phyloP scores from a whole-genome alignment of 1,140 invertebrate genomes.

The Drosophila ogumai region DNA sequence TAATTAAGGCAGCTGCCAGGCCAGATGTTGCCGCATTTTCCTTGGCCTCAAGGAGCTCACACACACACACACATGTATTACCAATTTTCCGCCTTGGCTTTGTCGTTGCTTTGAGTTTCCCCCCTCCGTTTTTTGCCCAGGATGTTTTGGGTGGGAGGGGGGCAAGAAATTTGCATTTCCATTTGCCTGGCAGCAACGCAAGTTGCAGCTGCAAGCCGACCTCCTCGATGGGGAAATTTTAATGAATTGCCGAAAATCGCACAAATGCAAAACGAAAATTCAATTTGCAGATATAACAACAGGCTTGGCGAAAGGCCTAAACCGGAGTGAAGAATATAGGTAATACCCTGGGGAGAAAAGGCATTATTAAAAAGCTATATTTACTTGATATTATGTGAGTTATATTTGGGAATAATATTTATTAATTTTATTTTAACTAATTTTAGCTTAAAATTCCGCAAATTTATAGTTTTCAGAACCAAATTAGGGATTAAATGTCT shows the following conservation, averaged over 20 bases:
- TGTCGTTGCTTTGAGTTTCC: conserved; percentile 38
- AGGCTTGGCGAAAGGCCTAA: conserved; percentile 22
- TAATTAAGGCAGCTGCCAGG: conserved; percentile 50
- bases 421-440: too few species aligned
- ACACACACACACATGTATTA: conserved; percentile 21
- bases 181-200: conserved; percentile 50
- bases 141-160: not conserved
- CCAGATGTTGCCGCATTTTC: conserved; percentile 42
- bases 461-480: too few species aligned
- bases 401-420: too few species aligned
- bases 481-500: not conserved
- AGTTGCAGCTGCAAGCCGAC: conserved; percentile 35
- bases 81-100: conserved; percentile 49
- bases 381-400: not conserved
- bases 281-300: conserved; percentile 75
- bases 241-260: conserved; percentile 79
- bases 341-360: conserved; percentile 1
- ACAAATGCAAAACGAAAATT: conserved; percentile 72
- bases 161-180: conserved; percentile 63
- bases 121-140: not conserved
- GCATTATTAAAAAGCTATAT: not conserved
- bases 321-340: not conserved
- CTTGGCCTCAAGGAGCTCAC: conserved; percentile 7
- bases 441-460: too few species aligned
- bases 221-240: conserved; percentile 42